phyloP scores from a whole-genome alignment of 2,888 invertebrate species.

The Argynnis bischoffii region DNA sequence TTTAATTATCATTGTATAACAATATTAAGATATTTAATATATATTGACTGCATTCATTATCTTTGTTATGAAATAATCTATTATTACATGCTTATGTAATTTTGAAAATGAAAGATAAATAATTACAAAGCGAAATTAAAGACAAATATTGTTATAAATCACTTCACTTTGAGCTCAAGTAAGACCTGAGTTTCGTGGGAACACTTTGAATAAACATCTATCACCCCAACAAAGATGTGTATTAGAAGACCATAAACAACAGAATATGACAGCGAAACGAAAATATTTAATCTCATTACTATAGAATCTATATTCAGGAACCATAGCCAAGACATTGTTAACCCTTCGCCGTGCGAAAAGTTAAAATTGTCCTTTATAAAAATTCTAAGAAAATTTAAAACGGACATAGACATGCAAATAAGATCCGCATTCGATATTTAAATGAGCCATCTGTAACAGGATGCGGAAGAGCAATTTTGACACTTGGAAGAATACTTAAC shows the following conservation, averaged over 20 bases:
- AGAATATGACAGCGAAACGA: conserved; percentile 72
- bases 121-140: too few relatives aligned
- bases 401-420: conserved; percentile 73
- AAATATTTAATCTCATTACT: conserved; percentile 80
- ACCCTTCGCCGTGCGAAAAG: conserved; percentile 48
- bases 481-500: conserved; percentile 76
- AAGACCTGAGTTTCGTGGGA: conserved; percentile 33
- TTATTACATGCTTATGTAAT: too few relatives aligned
- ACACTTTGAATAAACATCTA: conserved; percentile 38
- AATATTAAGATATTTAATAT: too few relatives aligned
- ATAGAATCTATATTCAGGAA: conserved; percentile 59
- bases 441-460: conserved; percentile 65
- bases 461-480: conserved; percentile 80
- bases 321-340: conserved; percentile 54
- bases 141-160: neutral
- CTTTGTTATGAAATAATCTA: too few relatives aligned
- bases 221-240: conserved; percentile 45
- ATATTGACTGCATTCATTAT: too few relatives aligned
- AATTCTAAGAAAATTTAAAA: conserved; percentile 45
- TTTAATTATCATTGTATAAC: too few relatives aligned
- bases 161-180: neutral
- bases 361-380: conserved; percentile 45
- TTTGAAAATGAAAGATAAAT: too few relatives aligned
- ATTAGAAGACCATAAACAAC: conserved; percentile 61
- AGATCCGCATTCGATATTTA: conserved; percentile 74